Evolutionary conservation across 2,797 vertebrate species (phyloP).

Genomic region (Aplochiton taeniatus): DNA sequence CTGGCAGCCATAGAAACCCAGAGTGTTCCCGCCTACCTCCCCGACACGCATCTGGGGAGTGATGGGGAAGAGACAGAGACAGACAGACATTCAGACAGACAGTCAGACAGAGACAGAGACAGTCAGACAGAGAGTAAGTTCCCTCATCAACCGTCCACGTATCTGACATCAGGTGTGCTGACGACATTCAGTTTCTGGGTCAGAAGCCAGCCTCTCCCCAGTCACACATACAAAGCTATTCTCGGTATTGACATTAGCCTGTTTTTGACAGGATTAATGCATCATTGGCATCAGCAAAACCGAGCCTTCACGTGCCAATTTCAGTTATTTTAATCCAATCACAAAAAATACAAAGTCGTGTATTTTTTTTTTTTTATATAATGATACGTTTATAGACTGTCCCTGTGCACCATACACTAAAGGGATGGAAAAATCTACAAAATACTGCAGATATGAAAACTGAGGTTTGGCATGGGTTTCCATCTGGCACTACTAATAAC

Average conservation of each 20-base stretch:
- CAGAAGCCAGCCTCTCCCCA: slow-evolving; percentile 10
- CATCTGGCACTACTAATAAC: background rate
- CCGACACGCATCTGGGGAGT: slow-evolving; percentile 89
- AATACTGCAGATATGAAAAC: too few relatives aligned
- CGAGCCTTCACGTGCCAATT: too few relatives aligned
- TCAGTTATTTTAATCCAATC: too few relatives aligned
- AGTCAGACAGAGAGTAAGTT: background rate
- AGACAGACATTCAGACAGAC: background rate
- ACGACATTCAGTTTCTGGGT: slow-evolving; percentile 29
- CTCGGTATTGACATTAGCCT: background rate
- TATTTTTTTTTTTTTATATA: too few relatives aligned
- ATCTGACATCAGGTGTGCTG: slow-evolving; percentile 25
- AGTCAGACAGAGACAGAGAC: background rate
- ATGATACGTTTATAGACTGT: too few relatives aligned
- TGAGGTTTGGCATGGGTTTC: background rate
- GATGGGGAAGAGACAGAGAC: background rate
- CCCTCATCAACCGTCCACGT: background rate
- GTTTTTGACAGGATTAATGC: background rate
- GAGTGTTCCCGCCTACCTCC: slow-evolving; percentile 96
- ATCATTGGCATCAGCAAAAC: slow-evolving; percentile 12
- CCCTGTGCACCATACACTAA: too few relatives aligned
- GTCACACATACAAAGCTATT: slow-evolving; percentile 21
- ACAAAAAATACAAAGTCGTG: too few relatives aligned
- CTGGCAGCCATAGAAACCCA: slow-evolving; percentile 95
- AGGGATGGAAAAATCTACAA: too few relatives aligned